phyloP scores from a whole-genome alignment of 2,888 invertebrate genomes.

The Parascotia fuliginaria region DNA sequence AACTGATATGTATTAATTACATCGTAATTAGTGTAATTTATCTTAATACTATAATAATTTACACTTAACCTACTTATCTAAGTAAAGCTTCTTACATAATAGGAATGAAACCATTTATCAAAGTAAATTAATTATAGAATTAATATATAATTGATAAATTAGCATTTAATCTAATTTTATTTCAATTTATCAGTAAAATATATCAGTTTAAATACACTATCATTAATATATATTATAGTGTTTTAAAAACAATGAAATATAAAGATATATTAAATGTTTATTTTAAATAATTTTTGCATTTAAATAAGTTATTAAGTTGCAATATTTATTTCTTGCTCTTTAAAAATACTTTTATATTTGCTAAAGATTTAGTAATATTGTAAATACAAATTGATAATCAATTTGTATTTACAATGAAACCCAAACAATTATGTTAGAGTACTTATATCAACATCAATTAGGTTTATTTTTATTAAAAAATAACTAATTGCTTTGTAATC shows the following conservation, averaged over 20 bases:
- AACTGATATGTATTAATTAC: slow-evolving; percentile 38
- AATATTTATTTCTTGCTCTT: slow-evolving; percentile 4
- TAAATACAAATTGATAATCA: not conserved
- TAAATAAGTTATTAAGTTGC: too few species aligned
- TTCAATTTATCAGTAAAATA: slow-evolving; percentile 4
- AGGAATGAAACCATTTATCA: slow-evolving; percentile 44
- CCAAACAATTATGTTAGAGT: slow-evolving; percentile 25
- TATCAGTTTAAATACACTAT: slow-evolving; percentile 16
- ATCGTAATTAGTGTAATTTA: slow-evolving; percentile 21
- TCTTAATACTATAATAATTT: slow-evolving; percentile 15
- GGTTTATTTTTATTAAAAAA: slow-evolving; percentile 22
- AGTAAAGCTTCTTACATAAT: slow-evolving; percentile 32
- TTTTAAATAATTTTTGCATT: too few species aligned
- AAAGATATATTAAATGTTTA: not conserved
- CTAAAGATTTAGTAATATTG: slow-evolving; percentile 27
- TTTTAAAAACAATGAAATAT: slow-evolving; percentile 25
- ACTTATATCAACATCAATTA: slow-evolving; percentile 3
- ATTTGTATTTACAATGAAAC: slow-evolving; percentile 27
- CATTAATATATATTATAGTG: slow-evolving; percentile 16
- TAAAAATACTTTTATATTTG: slow-evolving; percentile 22
- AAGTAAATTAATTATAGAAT: slow-evolving; percentile 12
- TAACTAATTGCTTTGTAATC: slow-evolving; percentile 15
- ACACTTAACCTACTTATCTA: slow-evolving; percentile 18
- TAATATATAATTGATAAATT: not conserved
- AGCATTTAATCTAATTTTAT: not conserved